Base-by-base conservation (phyloP, 2,888 invertebrate genomes). In the Pterobdella sp. region DNA sequence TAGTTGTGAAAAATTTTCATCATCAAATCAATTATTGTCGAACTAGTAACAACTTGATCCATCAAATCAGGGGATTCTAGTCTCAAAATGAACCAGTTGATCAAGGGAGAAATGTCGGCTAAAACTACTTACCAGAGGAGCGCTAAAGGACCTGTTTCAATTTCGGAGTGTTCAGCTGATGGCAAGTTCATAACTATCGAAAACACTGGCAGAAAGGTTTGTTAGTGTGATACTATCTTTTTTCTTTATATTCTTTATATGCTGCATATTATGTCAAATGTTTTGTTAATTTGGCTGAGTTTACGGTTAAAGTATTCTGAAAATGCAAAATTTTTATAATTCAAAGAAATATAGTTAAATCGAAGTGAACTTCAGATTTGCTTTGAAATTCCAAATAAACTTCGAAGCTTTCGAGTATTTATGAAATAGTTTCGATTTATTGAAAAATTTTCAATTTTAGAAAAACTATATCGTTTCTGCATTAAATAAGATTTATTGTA, bases 91-190 rank as follows among this genome's bases (percentile, higher is more conserved):
- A 76, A 74, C 71, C 73, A 80, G 76, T 81, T 82, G 79, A 81
- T 82, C 79, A 79, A 82, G 68, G 83, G 85, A 1, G 86, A 86
- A 76, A 85, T 85, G 74, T 84, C 85, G 10, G 85, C 86, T 56
- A 86, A 85, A 79, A 86, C 86, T 0, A 86, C 86, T 18, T 86
- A 85, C 83, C 85, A 86, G 79, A 80, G 86, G 73, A 84, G 84
- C 49, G 85, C 86, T 73, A 86, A 85, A 77, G 85, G 85, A 42
- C 84, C 85, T 35, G 81, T 86, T 37, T 81, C 84, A 73, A 84
- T 86, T 75, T 76, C 82, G 56, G 85, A 86, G 78, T 84, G 84
- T 70, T 80, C 81, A 73, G 83, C 85, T 3, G 84, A 85, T 74
- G 86, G 85, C 71, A 84, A 84, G 76, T 86, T 79, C 79, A 82